Percentiles rank a stretch among this genome's conserved stretches.
Evolutionary conservation across 92 coral and sea anemone species (phyloP).

Genomic region (Zoanthus gigantus): DNA sequence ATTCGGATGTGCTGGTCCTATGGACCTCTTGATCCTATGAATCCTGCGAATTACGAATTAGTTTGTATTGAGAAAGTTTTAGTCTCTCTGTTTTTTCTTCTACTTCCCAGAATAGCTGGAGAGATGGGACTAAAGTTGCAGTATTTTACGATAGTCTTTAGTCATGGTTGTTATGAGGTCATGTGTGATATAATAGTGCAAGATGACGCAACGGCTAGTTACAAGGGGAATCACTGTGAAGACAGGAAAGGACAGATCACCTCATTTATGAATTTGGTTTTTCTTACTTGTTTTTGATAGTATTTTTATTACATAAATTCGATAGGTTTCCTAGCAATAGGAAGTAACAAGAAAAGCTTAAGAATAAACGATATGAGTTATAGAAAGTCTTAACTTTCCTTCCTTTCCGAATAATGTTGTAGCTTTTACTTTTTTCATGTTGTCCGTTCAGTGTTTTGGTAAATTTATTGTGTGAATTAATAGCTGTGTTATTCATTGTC

Average conservation of each 20-base stretch:
- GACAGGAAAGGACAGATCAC: slow-evolving; percentile 24
- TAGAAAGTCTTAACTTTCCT: not conserved
- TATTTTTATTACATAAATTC: not conserved
- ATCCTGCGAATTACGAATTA: too few relatives aligned
- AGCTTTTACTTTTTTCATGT: too few relatives aligned
- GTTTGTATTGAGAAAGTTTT: too few relatives aligned
- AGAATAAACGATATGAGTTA: not conserved
- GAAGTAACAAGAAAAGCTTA: not conserved
- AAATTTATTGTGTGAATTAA: too few relatives aligned
- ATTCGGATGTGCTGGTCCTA: too few relatives aligned
- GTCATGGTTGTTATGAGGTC: not conserved
- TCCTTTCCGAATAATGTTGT: too few relatives aligned
- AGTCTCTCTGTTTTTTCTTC: too few relatives aligned
- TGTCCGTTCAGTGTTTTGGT: too few relatives aligned
- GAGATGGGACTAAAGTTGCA: not conserved
- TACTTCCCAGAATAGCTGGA: not conserved
- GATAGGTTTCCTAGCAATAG: not conserved
- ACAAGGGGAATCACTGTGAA: not conserved
- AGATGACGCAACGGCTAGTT: not conserved
- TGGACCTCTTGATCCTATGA: too few relatives aligned
- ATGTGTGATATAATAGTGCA: not conserved
- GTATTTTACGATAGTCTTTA: not conserved
- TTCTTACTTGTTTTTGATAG: not conserved
- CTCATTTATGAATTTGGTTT: slow-evolving; percentile 9
- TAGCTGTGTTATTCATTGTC: too few relatives aligned